These are phyloP conservation scores for Cybosia mesomella DNA, from an alignment of 2,888 invertebrate species.

Conservation along the genomic window DNA sequence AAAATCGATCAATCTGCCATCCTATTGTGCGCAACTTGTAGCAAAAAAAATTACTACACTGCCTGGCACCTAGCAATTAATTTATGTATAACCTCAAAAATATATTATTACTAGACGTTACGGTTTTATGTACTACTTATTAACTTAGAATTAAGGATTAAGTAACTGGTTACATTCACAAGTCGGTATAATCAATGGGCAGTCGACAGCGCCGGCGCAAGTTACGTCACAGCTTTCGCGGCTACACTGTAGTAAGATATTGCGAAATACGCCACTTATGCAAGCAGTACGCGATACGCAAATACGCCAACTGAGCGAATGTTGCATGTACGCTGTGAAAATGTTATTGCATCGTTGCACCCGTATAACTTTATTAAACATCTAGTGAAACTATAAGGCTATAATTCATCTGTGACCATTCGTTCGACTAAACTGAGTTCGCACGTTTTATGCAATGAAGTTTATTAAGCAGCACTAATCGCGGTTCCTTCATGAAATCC, in stretches of 20 bases:
- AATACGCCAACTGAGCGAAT: constrained; percentile 66
- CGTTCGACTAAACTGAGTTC: neutral
- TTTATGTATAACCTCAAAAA: constrained; percentile 2
- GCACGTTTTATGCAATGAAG: neutral
- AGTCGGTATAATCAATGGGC: constrained; percentile 79
- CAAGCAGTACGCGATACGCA: constrained; percentile 75
- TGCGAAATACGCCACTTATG: constrained; percentile 80
- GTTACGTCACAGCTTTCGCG: constrained; percentile 84
- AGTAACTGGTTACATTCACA: constrained; percentile 79
- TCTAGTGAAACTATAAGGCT: neutral
- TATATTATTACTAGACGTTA: neutral
- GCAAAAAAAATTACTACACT: neutral
- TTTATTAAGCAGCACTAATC: neutral
- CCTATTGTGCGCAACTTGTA: neutral
- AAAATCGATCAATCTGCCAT: neutral
- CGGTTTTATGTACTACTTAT: constrained; percentile 29
- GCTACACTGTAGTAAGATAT: constrained; percentile 69
- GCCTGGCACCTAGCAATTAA: neutral
- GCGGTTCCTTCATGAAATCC: neutral
- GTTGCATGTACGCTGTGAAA: constrained; percentile 56
- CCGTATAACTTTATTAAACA: constrained; percentile 3
- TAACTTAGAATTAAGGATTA: constrained; percentile 60
- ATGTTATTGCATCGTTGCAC: constrained; percentile 36
- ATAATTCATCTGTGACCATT: neutral
- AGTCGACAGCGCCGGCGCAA: constrained; percentile 57